A percentile compares a stretch with the other conserved stretches of the same genome.
These are phyloP conservation scores for Hemicordylus capensis DNA, from an alignment of 2,113 vertebrate genomes.

Conservation along the genomic window DNA sequence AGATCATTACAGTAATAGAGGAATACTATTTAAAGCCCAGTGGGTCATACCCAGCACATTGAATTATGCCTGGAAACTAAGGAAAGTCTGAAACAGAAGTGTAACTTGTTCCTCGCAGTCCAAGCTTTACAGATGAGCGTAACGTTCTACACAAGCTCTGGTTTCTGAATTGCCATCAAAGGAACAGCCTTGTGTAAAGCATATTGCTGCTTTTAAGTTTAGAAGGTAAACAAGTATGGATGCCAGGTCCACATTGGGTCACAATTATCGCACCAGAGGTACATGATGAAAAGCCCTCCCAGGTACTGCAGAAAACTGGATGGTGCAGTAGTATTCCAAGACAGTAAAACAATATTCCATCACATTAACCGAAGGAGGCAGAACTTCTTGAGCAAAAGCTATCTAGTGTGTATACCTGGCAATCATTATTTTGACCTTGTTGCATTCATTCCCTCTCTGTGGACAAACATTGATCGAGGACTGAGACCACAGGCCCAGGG, in stretches of 20 bases:
- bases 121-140: not conserved
- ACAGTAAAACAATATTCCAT: not conserved
- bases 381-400: not conserved
- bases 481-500: no score
- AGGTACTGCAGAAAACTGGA: not conserved
- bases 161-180: not conserved
- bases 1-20: not conserved
- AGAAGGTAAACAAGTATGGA: not conserved
- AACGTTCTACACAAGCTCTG: not conserved
- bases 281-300: not conserved
- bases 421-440: not conserved
- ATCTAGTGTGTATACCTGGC: not conserved
- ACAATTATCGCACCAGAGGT: not conserved
- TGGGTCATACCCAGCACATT: not conserved
- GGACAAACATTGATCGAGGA: not conserved
- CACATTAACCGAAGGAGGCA: not conserved
- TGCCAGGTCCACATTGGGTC: not conserved
- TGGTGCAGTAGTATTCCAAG: not conserved
- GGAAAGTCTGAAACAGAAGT: not conserved
- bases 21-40: not conserved
- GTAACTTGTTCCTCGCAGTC: not conserved
- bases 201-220: not conserved
- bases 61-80: not conserved
- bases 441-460: not conserved
- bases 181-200: no score